Conservation (phyloP, 2,113 vertebrate species). For the Hemichromis elongatus region DNA sequence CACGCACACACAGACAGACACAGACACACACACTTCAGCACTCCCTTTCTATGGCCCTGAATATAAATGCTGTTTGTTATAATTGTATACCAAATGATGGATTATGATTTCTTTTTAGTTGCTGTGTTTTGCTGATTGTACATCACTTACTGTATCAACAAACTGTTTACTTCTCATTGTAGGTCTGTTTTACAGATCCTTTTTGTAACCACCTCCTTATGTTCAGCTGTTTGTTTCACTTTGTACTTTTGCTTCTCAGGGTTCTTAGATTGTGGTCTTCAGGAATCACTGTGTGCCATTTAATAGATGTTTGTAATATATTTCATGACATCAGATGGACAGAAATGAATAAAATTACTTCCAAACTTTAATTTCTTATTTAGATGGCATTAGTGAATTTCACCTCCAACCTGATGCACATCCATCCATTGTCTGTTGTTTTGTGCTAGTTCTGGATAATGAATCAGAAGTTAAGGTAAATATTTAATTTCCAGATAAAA, state of each 20-base stretch:
- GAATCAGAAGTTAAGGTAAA: no score
- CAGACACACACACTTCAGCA: no score
- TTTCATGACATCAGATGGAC: not conserved
- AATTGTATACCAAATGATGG: not conserved
- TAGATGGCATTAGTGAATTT: no score
- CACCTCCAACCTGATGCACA: no score
- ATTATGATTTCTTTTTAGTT: rapidly evolving
- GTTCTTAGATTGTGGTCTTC: not conserved
- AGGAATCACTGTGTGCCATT: rapidly evolving
- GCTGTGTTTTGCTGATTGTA: not conserved
- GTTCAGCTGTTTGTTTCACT: not conserved
- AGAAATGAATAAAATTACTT: no score
- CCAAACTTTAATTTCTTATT: no score
- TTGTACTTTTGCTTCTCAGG: not conserved
- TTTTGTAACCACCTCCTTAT: not conserved
- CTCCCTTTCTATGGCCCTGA: not conserved
- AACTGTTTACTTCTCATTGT: not conserved
- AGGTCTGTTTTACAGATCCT: not conserved
- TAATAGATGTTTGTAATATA: not conserved
- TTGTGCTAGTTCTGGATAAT: no score
- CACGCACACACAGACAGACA: no score
- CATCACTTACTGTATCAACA: not conserved
- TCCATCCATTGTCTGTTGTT: no score
- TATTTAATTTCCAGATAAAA: no score
- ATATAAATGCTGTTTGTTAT: not conserved